A percentile compares a stretch with the other conserved stretches of the same genome.
phyloP scores from a whole-genome alignment of 2,113 vertebrate genomes.

The Diphyllodes magnificus region DNA sequence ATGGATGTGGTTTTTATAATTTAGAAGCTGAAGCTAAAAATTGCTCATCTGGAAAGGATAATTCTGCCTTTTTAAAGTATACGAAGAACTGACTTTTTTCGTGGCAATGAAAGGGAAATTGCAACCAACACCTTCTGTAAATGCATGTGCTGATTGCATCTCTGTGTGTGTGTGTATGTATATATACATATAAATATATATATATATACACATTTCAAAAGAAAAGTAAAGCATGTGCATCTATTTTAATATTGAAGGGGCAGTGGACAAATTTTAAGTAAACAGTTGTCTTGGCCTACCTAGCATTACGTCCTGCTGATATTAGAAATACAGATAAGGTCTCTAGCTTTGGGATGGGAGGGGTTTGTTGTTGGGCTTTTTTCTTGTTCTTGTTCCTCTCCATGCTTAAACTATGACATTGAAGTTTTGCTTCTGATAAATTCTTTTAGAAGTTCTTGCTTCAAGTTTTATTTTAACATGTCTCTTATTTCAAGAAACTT shows the following conservation, averaged over 20 bases:
- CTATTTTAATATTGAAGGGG: not conserved
- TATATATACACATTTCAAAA: no score
- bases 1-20: no score
- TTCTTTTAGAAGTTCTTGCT: not conserved
- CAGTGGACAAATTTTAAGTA: no score
- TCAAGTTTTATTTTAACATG: not conserved
- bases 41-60: not conserved
- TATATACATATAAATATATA: not conserved
- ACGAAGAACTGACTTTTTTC: not conserved
- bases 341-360: not conserved
- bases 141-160: not conserved
- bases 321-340: not conserved
- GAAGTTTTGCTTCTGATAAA: not conserved
- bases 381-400: not conserved
- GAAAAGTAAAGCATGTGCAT: no score
- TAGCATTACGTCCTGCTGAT: not conserved
- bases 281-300: not conserved
- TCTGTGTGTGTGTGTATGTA: fast-evolving
- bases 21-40: not conserved
- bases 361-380: not conserved
- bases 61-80: not conserved
- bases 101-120: not conserved
- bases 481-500: not conserved
- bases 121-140: not conserved
- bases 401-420: not conserved